Evolutionary conservation across 2,113 vertebrate genomes (phyloP), one percentile per base, ranked within the genome.

Genomic region (Daubentonia madagascariensis): DNA sequence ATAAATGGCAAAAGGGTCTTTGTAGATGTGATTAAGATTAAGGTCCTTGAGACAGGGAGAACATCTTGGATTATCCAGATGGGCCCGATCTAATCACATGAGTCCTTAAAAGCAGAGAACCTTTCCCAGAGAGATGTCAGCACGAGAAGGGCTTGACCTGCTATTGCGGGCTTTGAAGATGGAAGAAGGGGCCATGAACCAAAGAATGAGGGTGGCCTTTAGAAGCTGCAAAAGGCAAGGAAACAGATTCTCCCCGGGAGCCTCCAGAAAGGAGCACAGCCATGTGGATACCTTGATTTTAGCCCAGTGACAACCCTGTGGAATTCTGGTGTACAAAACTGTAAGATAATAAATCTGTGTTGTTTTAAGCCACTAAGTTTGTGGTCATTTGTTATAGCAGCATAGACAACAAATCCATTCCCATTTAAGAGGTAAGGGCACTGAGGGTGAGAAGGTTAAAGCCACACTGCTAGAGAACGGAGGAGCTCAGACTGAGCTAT

Each of bases 111-210:
- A 80, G 30, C 11, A 32, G 32, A 50, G 40, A 35, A 6, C 3
- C 30, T 20, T 17, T 35, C 54, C 8, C 3, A 12, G 23, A 37
- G 13, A 32, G 25, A 17, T 0, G 6, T 52, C 7, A 2, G 54
- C 0, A 0, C 0, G 25, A 13, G 54, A 32, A 37, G 75, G 35
- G 20, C 25, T 1, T 0, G 5, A 28, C 17, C 54, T 8, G 9
- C n/a, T 5, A 16, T 9, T 5, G 2, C 45, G 14, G n/a, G 45
- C 17, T 43, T 2, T 68, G 25, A 48, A 61, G 54, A 57, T 0
- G 1, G 20, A 68, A 73, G 9, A 45, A 35, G 20, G 13, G 1
- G 4, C 48, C 35, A 37, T 1, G 0, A 20, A n/a, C 52, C 9
- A 68, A 13, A 22, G 59, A n/a, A 12, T 8, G 1, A n/a, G 16